These are phyloP conservation scores for Apodemia zela DNA, from an alignment of 2,888 invertebrate species.

Conservation along the genomic window DNA sequence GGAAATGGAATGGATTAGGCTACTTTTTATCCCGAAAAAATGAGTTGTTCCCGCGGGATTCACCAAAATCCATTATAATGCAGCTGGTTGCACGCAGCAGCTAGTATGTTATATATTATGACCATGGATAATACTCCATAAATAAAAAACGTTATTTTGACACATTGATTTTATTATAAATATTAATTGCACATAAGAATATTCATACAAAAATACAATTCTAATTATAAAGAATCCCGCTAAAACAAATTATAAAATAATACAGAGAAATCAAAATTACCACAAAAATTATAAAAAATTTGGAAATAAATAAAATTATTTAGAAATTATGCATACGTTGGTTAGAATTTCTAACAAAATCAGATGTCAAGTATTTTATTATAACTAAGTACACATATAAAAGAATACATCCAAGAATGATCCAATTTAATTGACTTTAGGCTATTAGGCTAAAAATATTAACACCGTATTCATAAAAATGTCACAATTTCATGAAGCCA, in stretches of 20 bases:
- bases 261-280: slow-evolving; percentile 41
- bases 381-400: slow-evolving; percentile 29
- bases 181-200: slow-evolving; percentile 77
- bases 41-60: too few relatives aligned
- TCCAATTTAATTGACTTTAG: slow-evolving; percentile 26
- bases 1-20: too few relatives aligned
- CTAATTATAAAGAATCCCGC: slow-evolving; percentile 72
- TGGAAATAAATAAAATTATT: slow-evolving; percentile 25
- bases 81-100: too few relatives aligned
- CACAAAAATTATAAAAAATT: slow-evolving; percentile 33
- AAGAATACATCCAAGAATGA: slow-evolving; percentile 25
- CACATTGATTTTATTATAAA: slow-evolving; percentile 75
- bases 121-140: slow-evolving; percentile 16
- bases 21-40: too few relatives aligned
- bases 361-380: slow-evolving; percentile 55
- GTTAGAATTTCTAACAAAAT: slow-evolving; percentile 38
- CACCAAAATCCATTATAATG: too few relatives aligned
- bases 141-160: slow-evolving; percentile 39
- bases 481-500: not conserved
- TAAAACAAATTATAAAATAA: slow-evolving; percentile 73
- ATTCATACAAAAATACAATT: slow-evolving; percentile 78
- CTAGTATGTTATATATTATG: too few relatives aligned
- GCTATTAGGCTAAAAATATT: slow-evolving; percentile 13
- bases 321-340: slow-evolving; percentile 35
- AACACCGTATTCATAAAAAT: slow-evolving; percentile 12